These are phyloP conservation scores for Xestia xanthographa DNA, from an alignment of 2,888 invertebrate species.

Conservation along the genomic window DNA sequence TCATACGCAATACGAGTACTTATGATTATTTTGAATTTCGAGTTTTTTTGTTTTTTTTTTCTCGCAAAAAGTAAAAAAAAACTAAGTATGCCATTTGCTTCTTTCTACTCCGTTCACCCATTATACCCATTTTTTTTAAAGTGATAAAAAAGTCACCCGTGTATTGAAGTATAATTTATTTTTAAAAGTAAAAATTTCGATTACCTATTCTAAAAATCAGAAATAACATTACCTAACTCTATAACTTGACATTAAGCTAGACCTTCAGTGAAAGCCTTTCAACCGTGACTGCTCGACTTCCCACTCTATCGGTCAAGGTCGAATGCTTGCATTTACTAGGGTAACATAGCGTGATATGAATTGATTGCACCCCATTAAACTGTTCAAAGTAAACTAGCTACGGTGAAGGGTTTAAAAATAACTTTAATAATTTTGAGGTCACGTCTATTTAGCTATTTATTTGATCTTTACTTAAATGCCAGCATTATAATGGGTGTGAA, in stretches of 20 bases:
- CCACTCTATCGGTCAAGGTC: slow-evolving; percentile 43
- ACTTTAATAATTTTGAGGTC: slow-evolving; percentile 18
- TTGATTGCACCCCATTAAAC: slow-evolving; percentile 53
- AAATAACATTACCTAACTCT: neutral
- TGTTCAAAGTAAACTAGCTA: slow-evolving; percentile 32
- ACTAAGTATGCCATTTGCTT: too few species aligned
- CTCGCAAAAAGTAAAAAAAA: too few species aligned
- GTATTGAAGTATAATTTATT: too few species aligned
- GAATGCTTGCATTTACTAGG: slow-evolving; percentile 43
- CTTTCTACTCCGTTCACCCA: too few species aligned
- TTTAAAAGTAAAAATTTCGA: neutral
- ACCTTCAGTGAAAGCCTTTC: slow-evolving; percentile 36
- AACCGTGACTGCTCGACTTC: slow-evolving; percentile 41
- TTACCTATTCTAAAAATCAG: neutral
- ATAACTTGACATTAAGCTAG: slow-evolving; percentile 29
- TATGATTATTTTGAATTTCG: too few species aligned
- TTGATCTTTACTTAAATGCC: neutral
- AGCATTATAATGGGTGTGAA: neutral
- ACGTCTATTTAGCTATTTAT: slow-evolving; percentile 3
- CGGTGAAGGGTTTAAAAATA: slow-evolving; percentile 38
- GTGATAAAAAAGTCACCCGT: too few species aligned
- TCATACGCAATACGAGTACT: too few species aligned
- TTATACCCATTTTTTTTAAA: too few species aligned
- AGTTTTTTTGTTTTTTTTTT: too few species aligned
- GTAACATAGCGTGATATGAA: slow-evolving; percentile 53